phyloP scores from a whole-genome alignment of 2,797 vertebrate genomes.

The Paedocypris micromegethes region DNA sequence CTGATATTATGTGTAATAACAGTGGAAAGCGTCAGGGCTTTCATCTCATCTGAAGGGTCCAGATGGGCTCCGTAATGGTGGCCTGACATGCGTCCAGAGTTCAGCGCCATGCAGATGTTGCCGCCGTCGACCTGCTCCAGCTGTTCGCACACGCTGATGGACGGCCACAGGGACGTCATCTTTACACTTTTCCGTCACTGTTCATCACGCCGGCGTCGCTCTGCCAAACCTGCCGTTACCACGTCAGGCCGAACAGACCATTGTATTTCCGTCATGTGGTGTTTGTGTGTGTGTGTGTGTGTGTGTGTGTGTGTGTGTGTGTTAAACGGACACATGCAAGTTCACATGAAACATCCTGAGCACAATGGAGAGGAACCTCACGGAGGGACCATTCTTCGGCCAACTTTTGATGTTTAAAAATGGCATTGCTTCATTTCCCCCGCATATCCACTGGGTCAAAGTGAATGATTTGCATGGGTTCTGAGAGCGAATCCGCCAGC shows the following conservation, averaged over 20 bases:
- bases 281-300: neutral
- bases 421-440: constrained; percentile 46
- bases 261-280: no score
- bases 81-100: constrained; percentile 42
- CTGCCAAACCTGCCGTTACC: constrained; percentile 43
- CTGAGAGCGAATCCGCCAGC: constrained; percentile 51
- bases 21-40: constrained; percentile 40
- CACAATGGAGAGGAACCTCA: constrained; percentile 38
- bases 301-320: neutral
- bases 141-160: constrained; percentile 48
- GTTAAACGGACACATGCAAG: constrained; percentile 13
- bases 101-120: constrained; percentile 48
- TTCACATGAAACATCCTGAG: constrained; percentile 33
- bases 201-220: constrained; percentile 45
- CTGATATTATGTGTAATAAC: constrained; percentile 47
- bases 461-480: constrained; percentile 55
- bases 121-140: constrained; percentile 50
- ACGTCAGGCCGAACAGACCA: constrained; percentile 17
- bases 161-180: constrained; percentile 37
- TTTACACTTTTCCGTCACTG: constrained; percentile 35
- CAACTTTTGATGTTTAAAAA: constrained; percentile 52
- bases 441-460: constrained; percentile 49
- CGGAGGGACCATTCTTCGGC: constrained; percentile 44
- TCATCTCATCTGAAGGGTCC: constrained; percentile 49
- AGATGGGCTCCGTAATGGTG: constrained; percentile 47